Percentiles rank a stretch among this genome's conserved stretches.
These are phyloP conservation scores for Gymnoscopelus microlampas DNA, from an alignment of 2,797 vertebrate species.

Conservation along the genomic window DNA sequence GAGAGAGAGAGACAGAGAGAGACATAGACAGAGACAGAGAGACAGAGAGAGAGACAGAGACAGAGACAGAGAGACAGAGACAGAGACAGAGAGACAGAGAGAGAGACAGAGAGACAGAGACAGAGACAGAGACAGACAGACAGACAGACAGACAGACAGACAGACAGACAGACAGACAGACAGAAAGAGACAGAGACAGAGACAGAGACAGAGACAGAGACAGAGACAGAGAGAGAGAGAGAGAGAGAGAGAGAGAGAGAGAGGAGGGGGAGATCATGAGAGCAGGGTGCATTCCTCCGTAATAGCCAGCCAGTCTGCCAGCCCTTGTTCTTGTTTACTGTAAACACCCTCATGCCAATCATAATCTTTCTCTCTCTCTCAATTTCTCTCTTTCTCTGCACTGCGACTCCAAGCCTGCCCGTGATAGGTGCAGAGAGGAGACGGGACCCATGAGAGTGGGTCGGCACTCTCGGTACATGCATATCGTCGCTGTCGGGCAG, in stretches of 20 bases:
- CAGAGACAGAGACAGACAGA: too few species aligned
- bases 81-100: neutral
- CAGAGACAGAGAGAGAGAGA: too few species aligned
- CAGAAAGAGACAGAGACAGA: neutral
- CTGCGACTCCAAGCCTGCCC: conserved; percentile 45
- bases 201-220: neutral
- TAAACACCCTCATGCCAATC: conserved; percentile 75
- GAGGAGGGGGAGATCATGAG: neutral
- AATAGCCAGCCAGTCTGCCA: conserved; percentile 22
- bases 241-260: neutral
- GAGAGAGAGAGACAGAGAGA: too few species aligned
- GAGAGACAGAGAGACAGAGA: too few species aligned
- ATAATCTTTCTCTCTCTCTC: conserved; percentile 37
- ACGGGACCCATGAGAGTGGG: neutral
- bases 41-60: neutral
- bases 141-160: too few species aligned
- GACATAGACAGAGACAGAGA: too few species aligned
- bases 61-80: too few species aligned
- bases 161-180: too few species aligned
- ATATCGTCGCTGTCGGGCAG: neutral
- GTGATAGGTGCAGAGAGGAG: conserved; percentile 1
- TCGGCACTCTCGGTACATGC: conserved; percentile 41
- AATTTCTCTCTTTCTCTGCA: conserved; percentile 22
- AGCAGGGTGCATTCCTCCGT: neutral
- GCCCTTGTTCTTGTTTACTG: conserved; percentile 70